Conservation (phyloP, 2,888 invertebrate species). For the Eristalis intricaria region DNA sequence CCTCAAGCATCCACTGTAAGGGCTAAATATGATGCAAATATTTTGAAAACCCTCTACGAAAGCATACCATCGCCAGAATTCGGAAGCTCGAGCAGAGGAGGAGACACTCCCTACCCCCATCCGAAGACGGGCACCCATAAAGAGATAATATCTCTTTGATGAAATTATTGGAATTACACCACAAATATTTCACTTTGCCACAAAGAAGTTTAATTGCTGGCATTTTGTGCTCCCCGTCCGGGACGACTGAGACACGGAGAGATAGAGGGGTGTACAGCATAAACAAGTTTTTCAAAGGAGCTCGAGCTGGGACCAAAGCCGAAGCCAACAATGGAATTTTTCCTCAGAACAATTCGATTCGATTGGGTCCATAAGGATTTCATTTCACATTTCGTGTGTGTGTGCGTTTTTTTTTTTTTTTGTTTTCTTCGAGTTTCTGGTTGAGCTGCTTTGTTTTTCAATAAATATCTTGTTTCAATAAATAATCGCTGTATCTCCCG, state of each 20-base stretch:
- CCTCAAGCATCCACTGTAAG: not conserved
- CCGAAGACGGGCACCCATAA: conserved; percentile 49
- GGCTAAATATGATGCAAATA: conserved; percentile 33
- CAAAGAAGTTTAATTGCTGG: conserved; percentile 70
- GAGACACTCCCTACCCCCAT: not conserved
- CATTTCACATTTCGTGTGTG: conserved; percentile 3
- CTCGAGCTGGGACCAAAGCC: not conserved
- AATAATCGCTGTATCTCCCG: conserved; percentile 32
- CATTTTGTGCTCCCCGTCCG: conserved; percentile 47
- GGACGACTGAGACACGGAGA: not conserved
- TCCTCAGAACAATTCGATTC: conserved; percentile 56
- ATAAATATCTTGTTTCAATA: conserved; percentile 59
- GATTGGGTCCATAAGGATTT: conserved; percentile 30
- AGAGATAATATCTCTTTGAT: conserved; percentile 70
- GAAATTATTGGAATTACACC: conserved; percentile 71
- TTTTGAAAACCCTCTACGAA: not conserved
- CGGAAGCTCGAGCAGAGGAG: not conserved
- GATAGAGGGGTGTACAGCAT: not conserved
- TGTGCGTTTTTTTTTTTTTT: not conserved
- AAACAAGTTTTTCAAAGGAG: conserved; percentile 21
- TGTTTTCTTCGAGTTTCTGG: not conserved
- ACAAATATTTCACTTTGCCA: conserved; percentile 70
- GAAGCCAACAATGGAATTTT: conserved; percentile 49
- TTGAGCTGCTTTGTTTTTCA: conserved; percentile 4
- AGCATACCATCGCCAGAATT: not conserved